Conservation (phyloP, 1,140 invertebrate species). For the Drosophila nikananu region DNA sequence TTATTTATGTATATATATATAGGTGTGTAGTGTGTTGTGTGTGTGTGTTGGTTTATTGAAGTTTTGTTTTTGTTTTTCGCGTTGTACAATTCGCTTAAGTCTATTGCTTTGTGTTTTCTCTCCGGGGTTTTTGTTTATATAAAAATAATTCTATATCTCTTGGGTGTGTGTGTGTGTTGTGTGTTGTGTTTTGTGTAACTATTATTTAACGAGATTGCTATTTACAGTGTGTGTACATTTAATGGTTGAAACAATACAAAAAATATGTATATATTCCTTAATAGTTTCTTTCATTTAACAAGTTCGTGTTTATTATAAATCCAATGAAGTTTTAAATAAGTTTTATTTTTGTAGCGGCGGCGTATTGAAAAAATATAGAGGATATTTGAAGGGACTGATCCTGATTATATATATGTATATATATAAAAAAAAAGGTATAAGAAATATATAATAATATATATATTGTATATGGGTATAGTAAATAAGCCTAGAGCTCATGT, state of each 20-base stretch:
- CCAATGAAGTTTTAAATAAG: conserved; percentile 2
- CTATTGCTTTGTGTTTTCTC: conserved; percentile 68
- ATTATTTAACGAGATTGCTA: conserved; percentile 82
- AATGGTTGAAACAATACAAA: conserved; percentile 42
- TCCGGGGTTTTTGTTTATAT: conserved; percentile 39
- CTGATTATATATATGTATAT: neutral
- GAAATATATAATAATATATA: conserved; percentile 29
- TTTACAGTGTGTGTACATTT: conserved; percentile 65
- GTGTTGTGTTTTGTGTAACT: conserved; percentile 64
- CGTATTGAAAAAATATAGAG: conserved; percentile 33
- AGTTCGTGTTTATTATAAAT: conserved; percentile 3
- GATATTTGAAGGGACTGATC: conserved; percentile 27
- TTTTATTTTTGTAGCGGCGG: conserved; percentile 32
- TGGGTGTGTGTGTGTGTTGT: conserved; percentile 24
- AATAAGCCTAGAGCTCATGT: conserved; percentile 33
- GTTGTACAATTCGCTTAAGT: conserved; percentile 69
- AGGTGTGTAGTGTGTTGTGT: conserved; percentile 32
- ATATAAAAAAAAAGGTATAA: conserved; percentile 19
- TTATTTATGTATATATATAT: conserved; percentile 31
- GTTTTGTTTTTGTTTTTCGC: conserved; percentile 48
- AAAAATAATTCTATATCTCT: conserved; percentile 58
- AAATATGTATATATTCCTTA: conserved; percentile 19
- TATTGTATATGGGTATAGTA: conserved; percentile 24
- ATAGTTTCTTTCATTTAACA: conserved; percentile 28
- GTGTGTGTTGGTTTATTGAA: conserved; percentile 60